These are phyloP conservation scores for Monarcha castaneiventris DNA, from an alignment of 2,113 vertebrate species.

Conservation along the genomic window DNA sequence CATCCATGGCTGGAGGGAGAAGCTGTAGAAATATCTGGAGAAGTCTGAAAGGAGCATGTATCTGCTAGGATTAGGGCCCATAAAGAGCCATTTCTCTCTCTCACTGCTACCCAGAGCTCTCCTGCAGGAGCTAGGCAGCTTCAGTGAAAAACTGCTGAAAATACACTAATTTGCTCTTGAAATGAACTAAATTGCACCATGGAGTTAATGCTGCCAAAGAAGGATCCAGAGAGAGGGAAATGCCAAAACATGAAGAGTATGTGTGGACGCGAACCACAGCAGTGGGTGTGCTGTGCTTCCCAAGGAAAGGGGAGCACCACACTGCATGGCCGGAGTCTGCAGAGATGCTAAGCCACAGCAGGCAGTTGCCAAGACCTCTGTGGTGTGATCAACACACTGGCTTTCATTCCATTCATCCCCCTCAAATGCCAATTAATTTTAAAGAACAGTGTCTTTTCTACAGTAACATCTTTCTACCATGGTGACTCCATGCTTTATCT, in stretches of 20 bases:
- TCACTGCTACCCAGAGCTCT: not conserved
- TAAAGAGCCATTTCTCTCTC: not conserved
- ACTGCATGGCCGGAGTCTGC: not conserved
- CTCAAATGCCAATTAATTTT: not conserved
- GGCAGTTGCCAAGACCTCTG: not conserved
- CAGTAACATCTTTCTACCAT: not conserved
- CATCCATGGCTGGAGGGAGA: not conserved
- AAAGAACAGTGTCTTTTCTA: not conserved
- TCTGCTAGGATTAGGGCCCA: not conserved
- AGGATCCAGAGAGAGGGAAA: not conserved
- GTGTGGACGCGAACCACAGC: not conserved
- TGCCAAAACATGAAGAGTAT: not conserved
- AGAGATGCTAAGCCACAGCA: not conserved
- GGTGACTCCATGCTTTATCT: not conserved
- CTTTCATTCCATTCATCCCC: not conserved
- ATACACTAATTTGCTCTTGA: not conserved
- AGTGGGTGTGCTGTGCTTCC: not conserved
- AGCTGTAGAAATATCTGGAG: not conserved
- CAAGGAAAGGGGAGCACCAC: not conserved
- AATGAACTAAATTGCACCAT: not conserved
- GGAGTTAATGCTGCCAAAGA: not conserved
- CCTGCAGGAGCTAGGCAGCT: not conserved
- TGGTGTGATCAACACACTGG: not conserved
- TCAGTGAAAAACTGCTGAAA: not conserved
- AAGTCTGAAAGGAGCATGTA: not conserved